Evolutionary conservation across 2,797 vertebrate species (phyloP).

Genomic region (Sebastes alutus): DNA sequence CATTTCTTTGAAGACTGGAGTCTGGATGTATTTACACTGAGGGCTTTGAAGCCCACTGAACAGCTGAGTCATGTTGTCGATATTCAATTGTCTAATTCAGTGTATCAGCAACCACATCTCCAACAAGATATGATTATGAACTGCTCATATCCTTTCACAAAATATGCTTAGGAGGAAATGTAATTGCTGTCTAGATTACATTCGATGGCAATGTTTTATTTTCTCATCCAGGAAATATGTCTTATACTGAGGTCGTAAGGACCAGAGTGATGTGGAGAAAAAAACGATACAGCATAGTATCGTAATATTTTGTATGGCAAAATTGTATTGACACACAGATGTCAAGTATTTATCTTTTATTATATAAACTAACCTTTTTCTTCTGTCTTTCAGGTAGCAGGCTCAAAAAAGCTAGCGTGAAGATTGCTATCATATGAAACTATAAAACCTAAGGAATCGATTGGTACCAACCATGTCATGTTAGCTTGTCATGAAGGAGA

Average conservation of each 20-base stretch:
- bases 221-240: neutral
- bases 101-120: conserved; percentile 1
- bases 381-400: too few species aligned
- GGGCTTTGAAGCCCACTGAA: neutral
- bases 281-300: too few species aligned
- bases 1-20: too few species aligned
- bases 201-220: neutral
- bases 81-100: neutral
- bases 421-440: too few species aligned
- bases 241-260: neutral
- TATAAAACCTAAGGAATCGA: too few species aligned
- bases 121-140: conserved; percentile 10
- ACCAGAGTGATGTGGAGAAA: too few species aligned
- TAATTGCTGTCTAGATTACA: neutral
- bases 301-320: rapidly evolving
- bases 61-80: neutral
- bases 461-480: too few species aligned
- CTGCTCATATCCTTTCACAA: conserved; percentile 9
- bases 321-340: rapidly evolving
- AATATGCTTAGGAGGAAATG: neutral
- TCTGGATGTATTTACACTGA: neutral
- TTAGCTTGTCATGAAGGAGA: too few species aligned
- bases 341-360: too few species aligned
- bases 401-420: too few species aligned
- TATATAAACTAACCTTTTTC: too few species aligned